Base-by-base conservation (phyloP, 1,140 invertebrate genomes). In the Chrysoperla carnea region DNA sequence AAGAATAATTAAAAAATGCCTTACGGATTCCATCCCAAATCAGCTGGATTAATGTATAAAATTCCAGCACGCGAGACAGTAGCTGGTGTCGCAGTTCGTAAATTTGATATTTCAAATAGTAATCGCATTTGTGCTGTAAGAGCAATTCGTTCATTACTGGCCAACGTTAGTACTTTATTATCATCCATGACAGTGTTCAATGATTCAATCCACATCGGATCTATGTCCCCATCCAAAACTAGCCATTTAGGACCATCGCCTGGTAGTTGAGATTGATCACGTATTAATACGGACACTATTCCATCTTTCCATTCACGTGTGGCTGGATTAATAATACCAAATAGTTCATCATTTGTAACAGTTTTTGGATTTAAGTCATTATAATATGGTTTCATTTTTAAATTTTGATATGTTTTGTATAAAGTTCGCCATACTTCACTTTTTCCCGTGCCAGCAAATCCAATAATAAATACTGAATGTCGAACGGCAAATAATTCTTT, bases 301-400 rank as follows among this genome's bases (percentile, higher is more conserved):
- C 90, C 91, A 62, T 96, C 91, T 61, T 91, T 94, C 91, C 92
- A 97, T 68, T 96, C 92, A 52, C 91, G 70, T 0, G 92, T 96
- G 0, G 87, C 68, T 9, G 90, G 84, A 68, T 96, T 95, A 41
- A 97, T 94, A 37, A 93, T 77, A 8, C 92, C 92, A 64, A 94
- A 97, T 13, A 96, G 66, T 59, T 96, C 93, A 55, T 96, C 88
- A 53, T 91, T 95, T 1, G 90, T 94, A 6, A 96, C 86, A 28
- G 90, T 89, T 66, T 94, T 94, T 2, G 93, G 92, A 59, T 96
- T 89, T 6, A 97, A 63, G 58, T 95, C 91, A 54, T 87, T 81
- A 46, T 81, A 91, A 35, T 75, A 66, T 1, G 92, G 91, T 57
- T 87, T 91, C 42, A 69, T 56, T 55, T 87, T 85, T 51, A 73